A percentile compares a stretch with the other conserved stretches of the same genome.
Conservation (phyloP, 2,113 vertebrate species). For the Pelodiscus sinensis region DNA sequence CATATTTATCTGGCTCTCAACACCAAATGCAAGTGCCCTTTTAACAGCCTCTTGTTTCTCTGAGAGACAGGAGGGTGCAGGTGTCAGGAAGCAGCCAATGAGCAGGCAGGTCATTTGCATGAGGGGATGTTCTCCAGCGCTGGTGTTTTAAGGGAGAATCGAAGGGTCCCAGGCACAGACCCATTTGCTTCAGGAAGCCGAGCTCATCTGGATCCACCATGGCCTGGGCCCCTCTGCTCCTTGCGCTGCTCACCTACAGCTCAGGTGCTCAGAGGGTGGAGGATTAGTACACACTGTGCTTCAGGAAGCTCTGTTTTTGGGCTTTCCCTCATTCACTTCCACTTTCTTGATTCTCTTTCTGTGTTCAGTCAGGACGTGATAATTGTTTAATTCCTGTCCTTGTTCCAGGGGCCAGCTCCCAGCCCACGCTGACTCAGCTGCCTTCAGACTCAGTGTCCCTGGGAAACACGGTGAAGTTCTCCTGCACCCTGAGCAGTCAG, state of each 20-base stretch:
- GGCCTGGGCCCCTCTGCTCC: neutral
- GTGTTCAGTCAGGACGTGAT: too few relatives aligned
- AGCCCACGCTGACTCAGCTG: neutral
- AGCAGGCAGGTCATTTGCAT: neutral
- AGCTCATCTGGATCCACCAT: neutral
- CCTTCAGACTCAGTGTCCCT: neutral
- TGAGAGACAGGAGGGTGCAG: too few relatives aligned
- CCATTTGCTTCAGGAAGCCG: too few relatives aligned
- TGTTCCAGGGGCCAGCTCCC: neutral
- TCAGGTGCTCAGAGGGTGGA: neutral
- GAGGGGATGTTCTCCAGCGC: too few relatives aligned
- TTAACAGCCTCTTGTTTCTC: too few relatives aligned
- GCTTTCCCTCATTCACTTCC: too few relatives aligned
- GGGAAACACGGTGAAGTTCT: neutral
- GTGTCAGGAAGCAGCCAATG: too few relatives aligned
- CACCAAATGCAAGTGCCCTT: too few relatives aligned
- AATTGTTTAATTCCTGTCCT: neutral
- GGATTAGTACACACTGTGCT: too few relatives aligned
- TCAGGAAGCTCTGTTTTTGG: too few relatives aligned
- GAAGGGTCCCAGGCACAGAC: neutral
- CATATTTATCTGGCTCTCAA: too few relatives aligned
- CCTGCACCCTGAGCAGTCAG: neutral
- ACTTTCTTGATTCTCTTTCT: neutral
- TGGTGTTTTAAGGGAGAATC: neutral
- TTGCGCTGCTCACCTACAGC: neutral